phyloP scores from a whole-genome alignment of 2,888 invertebrate genomes.

The Calliopum simillimum region DNA sequence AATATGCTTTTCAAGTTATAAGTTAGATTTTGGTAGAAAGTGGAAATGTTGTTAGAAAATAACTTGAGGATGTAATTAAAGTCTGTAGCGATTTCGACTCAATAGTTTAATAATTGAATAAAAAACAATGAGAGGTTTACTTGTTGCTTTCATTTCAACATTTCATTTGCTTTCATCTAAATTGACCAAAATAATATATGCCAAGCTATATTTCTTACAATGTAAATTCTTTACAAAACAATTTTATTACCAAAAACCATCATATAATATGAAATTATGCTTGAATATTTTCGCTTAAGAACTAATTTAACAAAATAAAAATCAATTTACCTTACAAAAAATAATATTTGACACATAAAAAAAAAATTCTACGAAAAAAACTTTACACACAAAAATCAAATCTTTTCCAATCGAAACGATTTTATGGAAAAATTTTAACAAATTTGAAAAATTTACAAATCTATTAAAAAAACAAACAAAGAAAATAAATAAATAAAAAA shows the following conservation, averaged over 20 bases:
- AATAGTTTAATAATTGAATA: not conserved
- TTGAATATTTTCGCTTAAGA: not conserved
- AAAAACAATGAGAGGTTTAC: not conserved
- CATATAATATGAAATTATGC: conserved; percentile 17
- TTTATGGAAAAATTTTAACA: conserved; percentile 11
- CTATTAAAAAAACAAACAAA: conserved; percentile 20
- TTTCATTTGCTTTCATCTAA: conserved; percentile 12
- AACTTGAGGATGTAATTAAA: no score
- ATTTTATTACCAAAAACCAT: conserved; percentile 29
- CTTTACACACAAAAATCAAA: conserved; percentile 40
- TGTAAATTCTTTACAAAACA: conserved; percentile 23
- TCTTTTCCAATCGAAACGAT: conserved; percentile 28
- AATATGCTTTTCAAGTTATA: no score
- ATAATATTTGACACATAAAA: conserved; percentile 31
- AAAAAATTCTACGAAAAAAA: conserved; percentile 38
- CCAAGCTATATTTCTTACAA: not conserved
- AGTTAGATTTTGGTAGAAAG: no score
- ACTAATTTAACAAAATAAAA: not conserved
- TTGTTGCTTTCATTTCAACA: conserved; percentile 8
- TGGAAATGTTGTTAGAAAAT: no score
- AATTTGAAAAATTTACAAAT: conserved; percentile 28
- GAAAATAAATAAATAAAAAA: conserved; percentile 36
- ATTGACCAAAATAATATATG: no score
- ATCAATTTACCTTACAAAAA: conserved; percentile 32
- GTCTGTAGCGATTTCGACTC: no score